Base-by-base conservation (phyloP, 1,140 invertebrate genomes). In the Drosophila pachea region DNA sequence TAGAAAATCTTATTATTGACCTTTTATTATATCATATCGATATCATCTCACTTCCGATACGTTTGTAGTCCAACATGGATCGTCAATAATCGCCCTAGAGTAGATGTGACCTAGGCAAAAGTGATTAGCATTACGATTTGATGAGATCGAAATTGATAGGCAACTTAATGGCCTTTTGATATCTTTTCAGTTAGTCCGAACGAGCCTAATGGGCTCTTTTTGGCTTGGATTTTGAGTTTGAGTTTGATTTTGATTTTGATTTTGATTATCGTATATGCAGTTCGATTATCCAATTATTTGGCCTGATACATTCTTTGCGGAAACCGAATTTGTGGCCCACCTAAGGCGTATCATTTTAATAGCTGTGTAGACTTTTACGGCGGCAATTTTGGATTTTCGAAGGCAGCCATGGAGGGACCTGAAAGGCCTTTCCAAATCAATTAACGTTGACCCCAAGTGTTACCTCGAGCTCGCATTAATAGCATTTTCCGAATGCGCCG, bases 361-460 rank as follows among this genome's bases (percentile, higher is more conserved):
- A 67, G 67, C 67, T 71, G 31, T 71, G 43, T 61, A 35, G 42
- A 54, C 48, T 67, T 22, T 66, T 35, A 31, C 43, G 43, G 22
- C 11, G 32, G 55, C 32, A 48, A 53, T 69, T 70, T 65, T 32
- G 59, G 16, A 48, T 43, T 43, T 7, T 33, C 70, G 48, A 52
- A 33, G 49, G 56, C 53, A 42, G 42, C 59, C 58, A 74, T 45
- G 54, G 68, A 67, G 48, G 38, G 63, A 62, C 49, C 68, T 68
- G 77, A 73, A 74, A 81, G 62, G 77, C 63, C 67, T 79, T 79
- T 81, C 73, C 77, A 78, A 79, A 79, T 79, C 77, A 79, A 79
- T 79, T 79, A 79, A 73, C 77, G 66, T 56, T 81, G 77, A 79
- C 77, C 77, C 75, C 73, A 61, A 79, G 68, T 61, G 67, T 69